A percentile compares a stretch with the other conserved stretches of the same genome.
These are phyloP conservation scores for Cydia amplana DNA, from an alignment of 1,140 invertebrate species.

Conservation along the genomic window DNA sequence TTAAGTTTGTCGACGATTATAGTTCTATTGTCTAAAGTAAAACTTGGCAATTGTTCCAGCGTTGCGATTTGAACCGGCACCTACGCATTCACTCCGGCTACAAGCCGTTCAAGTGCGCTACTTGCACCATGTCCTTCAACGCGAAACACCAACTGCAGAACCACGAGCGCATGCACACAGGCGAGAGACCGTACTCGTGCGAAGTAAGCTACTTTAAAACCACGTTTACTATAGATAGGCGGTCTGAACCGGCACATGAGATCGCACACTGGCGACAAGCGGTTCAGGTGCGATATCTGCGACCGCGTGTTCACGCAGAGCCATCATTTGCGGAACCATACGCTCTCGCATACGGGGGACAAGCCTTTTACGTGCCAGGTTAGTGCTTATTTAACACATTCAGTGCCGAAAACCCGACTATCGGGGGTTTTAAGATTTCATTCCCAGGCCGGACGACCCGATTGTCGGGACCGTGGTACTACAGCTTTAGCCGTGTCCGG, in stretches of 20 bases:
- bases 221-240: slow-evolving; percentile 38
- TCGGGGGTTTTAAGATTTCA: too few relatives aligned
- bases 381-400: slow-evolving; percentile 38
- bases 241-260: slow-evolving; percentile 72
- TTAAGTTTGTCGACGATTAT: too few relatives aligned
- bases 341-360: slow-evolving; percentile 85
- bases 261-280: slow-evolving; percentile 78
- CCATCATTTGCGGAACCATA: slow-evolving; percentile 91
- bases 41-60: slow-evolving; percentile 53
- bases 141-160: slow-evolving; percentile 81
- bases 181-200: slow-evolving; percentile 81
- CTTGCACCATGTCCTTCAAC: slow-evolving; percentile 79
- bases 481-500: too few relatives aligned
- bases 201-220: slow-evolving; percentile 65
- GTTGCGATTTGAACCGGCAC: slow-evolving; percentile 74
- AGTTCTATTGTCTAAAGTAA: background rate
- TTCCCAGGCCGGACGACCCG: too few relatives aligned
- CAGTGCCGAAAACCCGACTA: too few relatives aligned
- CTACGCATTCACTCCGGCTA: slow-evolving; percentile 78
- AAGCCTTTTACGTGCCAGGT: slow-evolving; percentile 84
- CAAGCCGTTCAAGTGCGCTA: slow-evolving; percentile 75
- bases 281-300: slow-evolving; percentile 79
- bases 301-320: slow-evolving; percentile 89
- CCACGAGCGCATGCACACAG: slow-evolving; percentile 82
- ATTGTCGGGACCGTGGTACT: too few relatives aligned